Percentiles rank a stretch among this genome's conserved stretches.
These are phyloP conservation scores for Pyrrhura leucotis DNA, from an alignment of 2,797 vertebrate species.

Conservation along the genomic window DNA sequence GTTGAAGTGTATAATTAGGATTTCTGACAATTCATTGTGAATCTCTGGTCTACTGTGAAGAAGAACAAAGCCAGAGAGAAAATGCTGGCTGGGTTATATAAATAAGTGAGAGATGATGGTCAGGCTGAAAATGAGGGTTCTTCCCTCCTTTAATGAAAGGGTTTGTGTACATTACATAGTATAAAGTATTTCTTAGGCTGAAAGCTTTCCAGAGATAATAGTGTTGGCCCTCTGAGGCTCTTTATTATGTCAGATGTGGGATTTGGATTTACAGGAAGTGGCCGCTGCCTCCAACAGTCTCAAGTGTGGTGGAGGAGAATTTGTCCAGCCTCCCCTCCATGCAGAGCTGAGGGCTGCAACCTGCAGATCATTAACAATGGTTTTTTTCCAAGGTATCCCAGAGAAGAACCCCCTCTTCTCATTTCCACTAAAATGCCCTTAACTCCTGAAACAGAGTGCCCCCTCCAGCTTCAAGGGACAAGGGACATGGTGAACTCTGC, in stretches of 20 bases:
- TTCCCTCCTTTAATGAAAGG: constrained; percentile 60
- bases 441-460: not conserved
- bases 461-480: not conserved
- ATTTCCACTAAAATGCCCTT: not conserved
- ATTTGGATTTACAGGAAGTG: constrained; percentile 51
- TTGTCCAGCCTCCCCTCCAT: not conserved
- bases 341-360: not conserved
- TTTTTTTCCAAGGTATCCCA: not conserved
- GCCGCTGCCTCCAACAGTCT: not conserved
- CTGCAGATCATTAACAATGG: not conserved
- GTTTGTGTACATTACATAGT: constrained; percentile 68
- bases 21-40: constrained; percentile 64
- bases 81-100: constrained; percentile 48
- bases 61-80: constrained; percentile 60
- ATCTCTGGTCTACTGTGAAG: constrained; percentile 52
- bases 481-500: not conserved
- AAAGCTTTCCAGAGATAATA: constrained; percentile 74
- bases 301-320: not conserved
- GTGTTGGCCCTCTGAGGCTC: constrained; percentile 53
- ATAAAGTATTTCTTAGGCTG: constrained; percentile 66
- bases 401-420: not conserved
- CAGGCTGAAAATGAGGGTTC: constrained; percentile 52
- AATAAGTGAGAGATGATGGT: constrained; percentile 58
- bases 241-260: constrained; percentile 64
- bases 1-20: constrained; percentile 62